These are phyloP conservation scores for Lanius ludovicianus DNA, from an alignment of 2,113 vertebrate species.

Conservation along the genomic window DNA sequence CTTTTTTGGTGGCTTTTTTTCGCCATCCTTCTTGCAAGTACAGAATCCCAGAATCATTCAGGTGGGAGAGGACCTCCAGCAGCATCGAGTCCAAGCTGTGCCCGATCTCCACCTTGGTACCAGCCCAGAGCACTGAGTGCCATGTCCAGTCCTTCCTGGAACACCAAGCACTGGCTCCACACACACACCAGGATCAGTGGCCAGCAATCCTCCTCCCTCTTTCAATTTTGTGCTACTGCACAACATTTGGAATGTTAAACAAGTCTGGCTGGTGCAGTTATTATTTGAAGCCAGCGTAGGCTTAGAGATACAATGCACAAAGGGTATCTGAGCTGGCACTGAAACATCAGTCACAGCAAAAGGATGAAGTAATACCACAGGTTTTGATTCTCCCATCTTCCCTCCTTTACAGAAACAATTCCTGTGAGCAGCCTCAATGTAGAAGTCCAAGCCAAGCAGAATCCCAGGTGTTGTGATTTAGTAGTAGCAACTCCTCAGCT, in stretches of 20 bases:
- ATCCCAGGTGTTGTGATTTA: neutral
- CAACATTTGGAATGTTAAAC: neutral
- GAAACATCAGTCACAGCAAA: neutral
- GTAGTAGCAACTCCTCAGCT: neutral
- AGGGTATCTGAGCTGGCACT: neutral
- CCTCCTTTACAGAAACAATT: neutral
- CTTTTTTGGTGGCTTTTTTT: neutral
- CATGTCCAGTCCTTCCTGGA: fast-evolving
- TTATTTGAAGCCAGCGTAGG: neutral
- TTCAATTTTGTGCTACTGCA: neutral
- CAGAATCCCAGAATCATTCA: neutral
- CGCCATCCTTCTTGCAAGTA: neutral
- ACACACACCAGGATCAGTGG: neutral
- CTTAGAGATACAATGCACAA: neutral
- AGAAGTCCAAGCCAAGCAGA: neutral
- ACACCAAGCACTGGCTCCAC: neutral
- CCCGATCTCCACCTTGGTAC: neutral
- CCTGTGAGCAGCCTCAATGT: neutral
- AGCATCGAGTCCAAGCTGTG: neutral
- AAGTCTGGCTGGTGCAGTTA: neutral
- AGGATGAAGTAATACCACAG: neutral
- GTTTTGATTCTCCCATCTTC: neutral
- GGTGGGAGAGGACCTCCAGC: neutral
- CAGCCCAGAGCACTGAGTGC: neutral
- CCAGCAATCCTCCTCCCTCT: neutral